Base-by-base conservation (phyloP, 2,113 vertebrate species). In the Alosa alosa region DNA sequence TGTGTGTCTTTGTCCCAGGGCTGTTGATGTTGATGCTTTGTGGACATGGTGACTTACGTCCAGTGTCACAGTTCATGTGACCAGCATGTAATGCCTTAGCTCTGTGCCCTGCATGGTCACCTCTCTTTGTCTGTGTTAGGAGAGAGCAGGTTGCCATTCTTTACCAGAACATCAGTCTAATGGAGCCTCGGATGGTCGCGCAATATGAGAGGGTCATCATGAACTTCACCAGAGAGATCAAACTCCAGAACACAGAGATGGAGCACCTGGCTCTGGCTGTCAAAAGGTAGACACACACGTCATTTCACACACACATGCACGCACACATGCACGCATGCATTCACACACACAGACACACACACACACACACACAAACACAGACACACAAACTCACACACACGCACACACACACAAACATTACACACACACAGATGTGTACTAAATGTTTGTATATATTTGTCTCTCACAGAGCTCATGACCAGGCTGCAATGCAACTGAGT, bases 161-260 rank as follows among this genome's bases (percentile, higher is more conserved):
- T 88, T 97, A 99, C 93, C 96, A 98, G 93, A 99, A 99, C 93
- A 97, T 99, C 92, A 95, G 94, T 83, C 92, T 98, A 88, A 96
- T 95, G 4, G 98, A 99, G 91, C 96, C 97, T 83, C 94, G 97
- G 85, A 94, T 99, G 90, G 93, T 99, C 52, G 95, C 96, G 86
- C 96, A 97, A 0, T 97, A 96, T 0, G 98, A 99, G 91, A 95
- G 96, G 84, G 95, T 99, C 88, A 94, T 99, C 90, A 91, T 94
- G 47, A 97, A 95, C 94, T 99, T 99, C 91, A 95, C 95, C 84
- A 96, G 93, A 78, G 98, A 99, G 94, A 97, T 99, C 94, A 97
- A 93, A 91, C 96, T 97, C 88, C 97, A 99, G 90, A 98, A 95
- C 91, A 92, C 94, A 6, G 98, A 99, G 89, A 97, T 98, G 97